phyloP scores from a whole-genome alignment of 2,888 invertebrate species.

The Coleophora deauratella region DNA sequence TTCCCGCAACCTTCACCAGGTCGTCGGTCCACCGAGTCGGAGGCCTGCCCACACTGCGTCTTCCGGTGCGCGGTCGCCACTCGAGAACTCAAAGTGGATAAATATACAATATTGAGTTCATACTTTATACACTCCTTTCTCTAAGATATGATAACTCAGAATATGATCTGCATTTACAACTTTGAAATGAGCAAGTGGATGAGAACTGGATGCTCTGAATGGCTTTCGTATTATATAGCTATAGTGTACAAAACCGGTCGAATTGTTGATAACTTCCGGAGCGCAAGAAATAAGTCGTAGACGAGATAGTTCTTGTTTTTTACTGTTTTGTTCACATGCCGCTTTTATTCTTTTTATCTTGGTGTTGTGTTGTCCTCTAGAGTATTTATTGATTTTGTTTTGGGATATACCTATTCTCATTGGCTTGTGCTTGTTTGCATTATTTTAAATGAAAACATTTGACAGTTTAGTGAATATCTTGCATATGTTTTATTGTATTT shows the following conservation, averaged over 20 bases:
- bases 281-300: constrained; percentile 51
- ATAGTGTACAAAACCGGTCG: constrained; percentile 53
- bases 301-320: constrained; percentile 40
- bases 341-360: constrained; percentile 43
- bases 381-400: background rate
- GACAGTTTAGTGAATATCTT: too few relatives aligned
- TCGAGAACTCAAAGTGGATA: too few relatives aligned
- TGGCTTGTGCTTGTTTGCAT: too few relatives aligned
- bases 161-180: constrained; percentile 25
- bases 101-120: constrained; percentile 3
- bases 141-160: too few relatives aligned
- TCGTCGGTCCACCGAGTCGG: too few relatives aligned
- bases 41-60: too few relatives aligned
- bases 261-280: constrained; percentile 61
- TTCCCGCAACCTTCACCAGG: too few relatives aligned
- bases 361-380: constrained; percentile 16
- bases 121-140: constrained; percentile 1
- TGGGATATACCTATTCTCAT: too few relatives aligned
- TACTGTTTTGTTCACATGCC: constrained; percentile 43
- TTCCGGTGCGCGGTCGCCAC: too few relatives aligned
- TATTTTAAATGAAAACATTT: too few relatives aligned
- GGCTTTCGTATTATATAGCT: constrained; percentile 9
- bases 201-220: constrained; percentile 24
- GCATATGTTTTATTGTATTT: too few relatives aligned
- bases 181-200: constrained; percentile 25